Evolutionary conservation across 2,888 invertebrate genomes (phyloP).

Genomic region (Odontothrips loti): DNA sequence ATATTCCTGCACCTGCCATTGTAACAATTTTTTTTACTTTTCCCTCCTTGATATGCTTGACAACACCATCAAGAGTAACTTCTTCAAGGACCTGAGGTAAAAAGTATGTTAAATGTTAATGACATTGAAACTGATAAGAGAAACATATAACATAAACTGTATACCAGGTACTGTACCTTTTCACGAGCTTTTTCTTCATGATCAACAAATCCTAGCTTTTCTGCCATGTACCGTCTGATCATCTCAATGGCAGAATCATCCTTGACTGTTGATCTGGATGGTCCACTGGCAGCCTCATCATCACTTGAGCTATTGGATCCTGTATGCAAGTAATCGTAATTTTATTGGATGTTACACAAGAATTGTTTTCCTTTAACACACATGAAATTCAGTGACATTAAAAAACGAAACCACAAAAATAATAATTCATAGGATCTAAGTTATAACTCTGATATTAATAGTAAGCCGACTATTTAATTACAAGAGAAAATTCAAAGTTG

Average conservation of each 20-base stretch:
- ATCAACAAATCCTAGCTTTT: constrained; percentile 56
- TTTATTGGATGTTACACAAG: too few relatives aligned
- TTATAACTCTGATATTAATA: too few relatives aligned
- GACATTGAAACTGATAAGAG: constrained; percentile 20
- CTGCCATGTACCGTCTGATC: constrained; percentile 60
- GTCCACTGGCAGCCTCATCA: not conserved
- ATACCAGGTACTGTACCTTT: constrained; percentile 32
- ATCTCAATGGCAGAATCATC: constrained; percentile 58
- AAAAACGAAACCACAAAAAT: too few relatives aligned
- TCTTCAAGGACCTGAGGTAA: constrained; percentile 59
- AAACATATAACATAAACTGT: constrained; percentile 31
- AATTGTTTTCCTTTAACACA: too few relatives aligned
- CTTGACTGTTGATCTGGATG: not conserved
- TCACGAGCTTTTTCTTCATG: constrained; percentile 42
- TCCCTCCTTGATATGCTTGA: constrained; percentile 69
- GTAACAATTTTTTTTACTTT: constrained; percentile 83
- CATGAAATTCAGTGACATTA: too few relatives aligned
- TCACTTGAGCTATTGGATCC: not conserved
- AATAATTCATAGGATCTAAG: too few relatives aligned
- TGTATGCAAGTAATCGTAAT: too few relatives aligned
- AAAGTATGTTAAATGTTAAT: constrained; percentile 38
- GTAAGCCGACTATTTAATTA: not conserved
- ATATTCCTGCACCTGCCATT: constrained; percentile 94
- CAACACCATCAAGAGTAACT: constrained; percentile 69
- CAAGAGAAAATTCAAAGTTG: not conserved